A percentile compares a stretch with the other conserved stretches of the same genome.
Evolutionary conservation across 92 coral and sea anemone genomes (phyloP).

Genomic region (Bergia puertoricense): DNA sequence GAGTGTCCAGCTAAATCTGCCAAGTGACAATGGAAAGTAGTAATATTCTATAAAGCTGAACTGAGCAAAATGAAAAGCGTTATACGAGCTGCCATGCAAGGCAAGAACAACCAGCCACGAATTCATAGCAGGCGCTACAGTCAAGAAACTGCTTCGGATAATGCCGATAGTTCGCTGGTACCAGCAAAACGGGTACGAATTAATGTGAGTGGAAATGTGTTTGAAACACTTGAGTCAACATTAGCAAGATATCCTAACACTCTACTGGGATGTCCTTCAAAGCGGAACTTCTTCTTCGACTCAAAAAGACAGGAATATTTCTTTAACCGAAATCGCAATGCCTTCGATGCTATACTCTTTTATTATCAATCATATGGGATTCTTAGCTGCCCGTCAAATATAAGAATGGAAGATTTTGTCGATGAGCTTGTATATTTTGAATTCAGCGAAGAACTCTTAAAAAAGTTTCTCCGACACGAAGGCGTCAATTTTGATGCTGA

Average conservation of each 20-base stretch:
- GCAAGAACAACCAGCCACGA: background rate
- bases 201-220: conserved; percentile 83
- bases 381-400: conserved; percentile 82
- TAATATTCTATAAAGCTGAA: background rate
- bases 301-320: conserved; percentile 71
- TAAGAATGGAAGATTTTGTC: conserved; percentile 79
- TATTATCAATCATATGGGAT: conserved; percentile 91
- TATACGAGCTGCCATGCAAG: conserved; percentile 13
- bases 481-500: conserved; percentile 60
- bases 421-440: conserved; percentile 82
- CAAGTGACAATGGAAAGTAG: background rate
- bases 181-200: conserved; percentile 54
- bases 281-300: conserved; percentile 75
- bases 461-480: conserved; percentile 67
- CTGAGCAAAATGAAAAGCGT: conserved; percentile 18
- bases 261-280: conserved; percentile 73
- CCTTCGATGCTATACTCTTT: conserved; percentile 92
- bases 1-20: background rate
- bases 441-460: conserved; percentile 71
- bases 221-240: conserved; percentile 85
- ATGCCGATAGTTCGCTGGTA: background rate
- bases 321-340: conserved; percentile 86
- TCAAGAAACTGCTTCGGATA: background rate
- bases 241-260: conserved; percentile 86
- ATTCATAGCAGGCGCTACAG: conserved; percentile 22